Evolutionary conservation across 2,888 invertebrate genomes (phyloP).

Genomic region (Campoplex capitator): DNA sequence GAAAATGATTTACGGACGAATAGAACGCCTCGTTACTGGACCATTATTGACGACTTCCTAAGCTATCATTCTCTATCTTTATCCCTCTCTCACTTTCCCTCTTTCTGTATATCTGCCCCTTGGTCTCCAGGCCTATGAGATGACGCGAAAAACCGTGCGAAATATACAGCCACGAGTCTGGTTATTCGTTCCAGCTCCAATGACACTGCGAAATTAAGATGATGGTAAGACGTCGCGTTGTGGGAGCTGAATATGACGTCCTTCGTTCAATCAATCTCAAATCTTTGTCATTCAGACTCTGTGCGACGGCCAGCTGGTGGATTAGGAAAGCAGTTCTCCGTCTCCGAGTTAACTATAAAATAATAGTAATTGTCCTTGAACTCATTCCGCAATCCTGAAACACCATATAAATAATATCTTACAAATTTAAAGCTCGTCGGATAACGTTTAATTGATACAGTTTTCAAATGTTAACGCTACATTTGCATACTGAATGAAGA

Average conservation of each 20-base stretch:
- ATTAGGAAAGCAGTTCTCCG: conserved; percentile 60
- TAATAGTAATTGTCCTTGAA: conserved; percentile 48
- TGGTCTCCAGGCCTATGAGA: conserved; percentile 37
- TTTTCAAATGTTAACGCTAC: neutral
- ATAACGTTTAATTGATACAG: neutral
- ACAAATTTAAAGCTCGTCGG: neutral
- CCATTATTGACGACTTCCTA: conserved; percentile 73
- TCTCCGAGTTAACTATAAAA: conserved; percentile 53
- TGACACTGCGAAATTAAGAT: conserved; percentile 75
- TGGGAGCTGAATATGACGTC: conserved; percentile 54
- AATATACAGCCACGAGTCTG: conserved; percentile 45
- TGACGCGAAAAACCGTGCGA: conserved; percentile 32
- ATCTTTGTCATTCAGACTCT: conserved; percentile 72
- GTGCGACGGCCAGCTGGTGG: conserved; percentile 70
- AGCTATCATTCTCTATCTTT: conserved; percentile 70
- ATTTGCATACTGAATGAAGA: conserved; percentile 1
- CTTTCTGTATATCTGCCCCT: conserved; percentile 34
- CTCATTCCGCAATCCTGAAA: neutral
- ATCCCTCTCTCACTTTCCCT: neutral
- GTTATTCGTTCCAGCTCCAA: conserved; percentile 48
- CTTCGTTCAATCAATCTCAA: conserved; percentile 72
- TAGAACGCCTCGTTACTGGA: conserved; percentile 72
- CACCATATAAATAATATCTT: neutral
- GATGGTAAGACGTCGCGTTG: conserved; percentile 66
- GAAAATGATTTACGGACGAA: conserved; percentile 22